Conservation (phyloP, 2,888 invertebrate species). For the Antheraea yamamai region DNA sequence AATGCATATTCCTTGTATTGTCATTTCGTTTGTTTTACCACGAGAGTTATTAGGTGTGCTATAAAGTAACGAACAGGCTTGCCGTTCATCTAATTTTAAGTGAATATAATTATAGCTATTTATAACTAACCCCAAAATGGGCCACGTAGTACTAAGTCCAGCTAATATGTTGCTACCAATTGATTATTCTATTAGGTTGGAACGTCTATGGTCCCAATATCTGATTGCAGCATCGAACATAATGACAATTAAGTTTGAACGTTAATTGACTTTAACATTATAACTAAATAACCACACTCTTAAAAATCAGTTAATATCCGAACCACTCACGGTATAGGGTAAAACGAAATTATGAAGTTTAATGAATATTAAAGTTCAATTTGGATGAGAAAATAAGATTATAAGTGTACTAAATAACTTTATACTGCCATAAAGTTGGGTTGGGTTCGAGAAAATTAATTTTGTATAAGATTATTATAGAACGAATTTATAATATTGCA, state of each 20-base stretch:
- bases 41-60: no score
- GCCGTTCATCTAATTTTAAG: no score
- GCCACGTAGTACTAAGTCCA: no score
- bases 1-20: no score
- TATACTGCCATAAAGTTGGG: neutral
- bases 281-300: conserved; percentile 24
- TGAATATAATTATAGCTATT: no score
- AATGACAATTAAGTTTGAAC: neutral
- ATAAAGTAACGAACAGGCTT: no score
- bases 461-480: neutral
- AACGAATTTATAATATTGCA: neutral
- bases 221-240: neutral
- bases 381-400: conserved; percentile 24
- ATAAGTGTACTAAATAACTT: neutral
- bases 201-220: neutral
- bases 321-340: conserved; percentile 23
- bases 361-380: conserved; percentile 34
- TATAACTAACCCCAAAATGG: no score
- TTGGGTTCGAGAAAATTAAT: neutral
- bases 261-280: neutral
- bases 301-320: conserved; percentile 33
- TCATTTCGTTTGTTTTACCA: no score
- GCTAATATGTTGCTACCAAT: no score
- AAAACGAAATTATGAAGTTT: conserved; percentile 31
- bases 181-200: no score